Base-by-base conservation (phyloP, 1,140 invertebrate species). In the Aleiodes sp. region DNA sequence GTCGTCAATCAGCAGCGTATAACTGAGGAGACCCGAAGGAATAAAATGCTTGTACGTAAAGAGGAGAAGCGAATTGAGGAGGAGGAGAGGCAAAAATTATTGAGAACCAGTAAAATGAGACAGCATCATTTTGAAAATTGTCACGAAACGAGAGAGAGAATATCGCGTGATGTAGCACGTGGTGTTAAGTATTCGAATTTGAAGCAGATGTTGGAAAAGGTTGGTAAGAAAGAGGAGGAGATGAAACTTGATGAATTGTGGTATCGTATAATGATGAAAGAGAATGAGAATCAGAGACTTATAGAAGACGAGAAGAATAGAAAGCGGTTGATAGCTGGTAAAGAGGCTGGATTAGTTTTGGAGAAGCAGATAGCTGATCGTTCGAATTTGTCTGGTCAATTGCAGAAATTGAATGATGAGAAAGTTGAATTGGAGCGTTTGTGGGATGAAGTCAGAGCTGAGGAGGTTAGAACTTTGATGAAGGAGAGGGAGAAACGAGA, bases 101-200 rank as follows among this genome's bases (percentile, higher is more conserved):
- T 78, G 41, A 75, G 80, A 2, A 59, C 76, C 0, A 59, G 73
- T 0, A 84, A 84, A 66, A 70, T 77, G 28, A 65, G 75, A 70
- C 83, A 83, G 33, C 83, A 81, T 37, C 77, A 77, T 46, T 31
- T 83, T 0, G 35, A 61, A 0, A 69, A 60, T 9, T 77, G 68
- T 70, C 75, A 74, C 0, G 75, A 78, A 28, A 31, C 74, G 0
- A 70, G 79, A n/a, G 61, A 71, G 2, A 70, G 29, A 21, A 62
- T 78, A 1, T 65, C 70, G 0, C 77, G 73, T 61, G 78, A 72
- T 46, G 71, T 66, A 0, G 46, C 75, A 2, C 28, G 68, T 6
- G 76, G 82, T 9, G 75, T 71, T 7, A 84, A 84, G 61, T 65
- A 64, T 9, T 75, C 73, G n/a, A 84, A 84, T 56, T 60, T 76